phyloP scores from a whole-genome alignment of 2,113 vertebrate genomes.

The Limnothrissa miodon region DNA sequence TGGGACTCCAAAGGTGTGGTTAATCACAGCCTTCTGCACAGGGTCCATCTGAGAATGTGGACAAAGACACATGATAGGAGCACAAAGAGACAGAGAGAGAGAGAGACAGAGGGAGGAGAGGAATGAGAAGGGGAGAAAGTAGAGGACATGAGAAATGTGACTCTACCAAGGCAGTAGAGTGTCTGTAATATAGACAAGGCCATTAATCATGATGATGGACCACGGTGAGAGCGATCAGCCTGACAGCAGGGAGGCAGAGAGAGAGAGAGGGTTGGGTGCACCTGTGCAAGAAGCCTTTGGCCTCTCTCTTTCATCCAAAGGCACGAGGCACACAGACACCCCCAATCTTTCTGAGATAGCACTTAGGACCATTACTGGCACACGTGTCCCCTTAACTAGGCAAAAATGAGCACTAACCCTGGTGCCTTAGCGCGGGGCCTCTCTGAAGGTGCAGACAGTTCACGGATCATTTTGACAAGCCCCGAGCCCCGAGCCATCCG shows the following conservation, averaged over 20 bases:
- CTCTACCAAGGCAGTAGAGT: conserved; percentile 20
- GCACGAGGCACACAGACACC: conserved; percentile 2
- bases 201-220: conserved; percentile 42
- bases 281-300: not conserved
- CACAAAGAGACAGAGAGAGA: not conserved
- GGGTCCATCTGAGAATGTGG: conserved; percentile 82
- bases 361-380: not conserved
- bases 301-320: not conserved
- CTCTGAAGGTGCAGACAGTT: not conserved
- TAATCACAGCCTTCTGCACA: conserved; percentile 90
- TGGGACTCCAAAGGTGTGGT: conserved; percentile 87
- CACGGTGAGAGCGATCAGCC: conserved; percentile 22
- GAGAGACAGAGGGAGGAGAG: not conserved
- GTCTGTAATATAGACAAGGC: conserved; percentile 30
- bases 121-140: not conserved
- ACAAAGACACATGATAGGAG: conserved; percentile 30
- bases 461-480: conserved; percentile 15
- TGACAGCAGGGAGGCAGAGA: not conserved
- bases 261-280: conserved; percentile 1
- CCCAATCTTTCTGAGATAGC: not conserved
- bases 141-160: conserved; percentile 39
- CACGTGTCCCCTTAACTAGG: conserved; percentile 1
- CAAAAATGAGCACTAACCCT: not conserved
- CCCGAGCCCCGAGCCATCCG: conserved; percentile 7
- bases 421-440: not conserved